Percentiles rank a stretch among this genome's conserved stretches.
Conservation (phyloP, 2,113 vertebrate genomes). For the Prunella himalayana region DNA sequence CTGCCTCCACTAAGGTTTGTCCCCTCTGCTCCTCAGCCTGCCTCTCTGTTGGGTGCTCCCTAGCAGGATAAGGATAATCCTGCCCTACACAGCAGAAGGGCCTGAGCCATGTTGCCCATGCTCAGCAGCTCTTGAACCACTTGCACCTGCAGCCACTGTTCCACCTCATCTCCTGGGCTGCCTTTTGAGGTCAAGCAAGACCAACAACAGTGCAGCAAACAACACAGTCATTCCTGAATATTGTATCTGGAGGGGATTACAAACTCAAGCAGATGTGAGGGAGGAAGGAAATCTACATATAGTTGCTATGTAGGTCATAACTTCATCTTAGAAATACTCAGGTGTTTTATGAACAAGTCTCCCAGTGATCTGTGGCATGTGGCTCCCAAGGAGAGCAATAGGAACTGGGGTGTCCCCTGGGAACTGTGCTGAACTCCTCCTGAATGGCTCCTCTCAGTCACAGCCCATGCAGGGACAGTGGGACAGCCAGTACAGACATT, state of each 20-base stretch:
- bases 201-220: background rate
- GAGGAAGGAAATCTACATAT: background rate
- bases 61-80: background rate
- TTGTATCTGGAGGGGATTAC: background rate
- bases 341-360: background rate
- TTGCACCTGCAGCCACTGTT: background rate
- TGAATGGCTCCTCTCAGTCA: background rate
- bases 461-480: fast-evolving
- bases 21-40: background rate
- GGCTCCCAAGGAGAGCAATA: background rate
- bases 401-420: fast-evolving
- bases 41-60: background rate
- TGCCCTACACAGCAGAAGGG: background rate
- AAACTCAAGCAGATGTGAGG: background rate
- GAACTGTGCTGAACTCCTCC: background rate
- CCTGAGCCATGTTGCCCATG: fast-evolving
- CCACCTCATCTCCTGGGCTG: background rate
- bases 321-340: background rate
- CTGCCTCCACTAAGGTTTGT: background rate
- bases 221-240: background rate
- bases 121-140: background rate
- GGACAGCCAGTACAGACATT: fast-evolving
- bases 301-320: background rate
- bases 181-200: background rate
- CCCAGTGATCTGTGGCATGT: background rate